Conservation (phyloP, 2,888 invertebrate species). For the Macropis europaea region DNA sequence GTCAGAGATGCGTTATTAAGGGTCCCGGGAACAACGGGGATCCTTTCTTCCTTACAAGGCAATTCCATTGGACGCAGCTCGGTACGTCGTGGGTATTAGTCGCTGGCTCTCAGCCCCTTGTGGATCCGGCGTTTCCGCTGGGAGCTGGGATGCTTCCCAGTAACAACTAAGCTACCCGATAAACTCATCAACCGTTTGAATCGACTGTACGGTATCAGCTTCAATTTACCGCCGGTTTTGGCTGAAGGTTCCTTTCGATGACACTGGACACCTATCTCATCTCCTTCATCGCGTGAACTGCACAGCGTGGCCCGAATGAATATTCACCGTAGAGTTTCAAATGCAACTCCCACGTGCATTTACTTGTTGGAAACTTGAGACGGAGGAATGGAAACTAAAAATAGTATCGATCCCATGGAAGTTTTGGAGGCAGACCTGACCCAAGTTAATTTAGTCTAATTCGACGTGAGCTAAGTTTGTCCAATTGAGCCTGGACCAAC, state of each 20-base stretch:
- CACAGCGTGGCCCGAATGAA: too few species aligned
- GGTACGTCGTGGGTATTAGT: constrained; percentile 41
- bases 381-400: too few species aligned
- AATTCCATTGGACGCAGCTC: constrained; percentile 36
- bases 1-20: constrained; percentile 19
- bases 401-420: too few species aligned
- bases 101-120: constrained; percentile 28
- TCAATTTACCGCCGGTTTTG: constrained; percentile 52
- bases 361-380: too few species aligned
- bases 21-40: constrained; percentile 14
- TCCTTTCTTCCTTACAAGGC: constrained; percentile 35
- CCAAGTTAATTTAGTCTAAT: too few species aligned
- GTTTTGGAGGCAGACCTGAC: too few species aligned
- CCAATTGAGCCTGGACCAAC: too few species aligned
- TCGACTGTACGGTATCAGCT: constrained; percentile 58
- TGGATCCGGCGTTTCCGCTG: constrained; percentile 33
- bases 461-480: too few species aligned
- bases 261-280: constrained; percentile 18
- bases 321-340: too few species aligned
- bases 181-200: constrained; percentile 65
- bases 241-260: constrained; percentile 35
- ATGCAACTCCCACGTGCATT: too few species aligned
- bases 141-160: constrained; percentile 25
- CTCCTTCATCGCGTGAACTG: not conserved
- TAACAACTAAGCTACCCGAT: constrained; percentile 58